These are phyloP conservation scores for Lasioglossum malachurum DNA, from an alignment of 2,888 invertebrate genomes.

Conservation along the genomic window DNA sequence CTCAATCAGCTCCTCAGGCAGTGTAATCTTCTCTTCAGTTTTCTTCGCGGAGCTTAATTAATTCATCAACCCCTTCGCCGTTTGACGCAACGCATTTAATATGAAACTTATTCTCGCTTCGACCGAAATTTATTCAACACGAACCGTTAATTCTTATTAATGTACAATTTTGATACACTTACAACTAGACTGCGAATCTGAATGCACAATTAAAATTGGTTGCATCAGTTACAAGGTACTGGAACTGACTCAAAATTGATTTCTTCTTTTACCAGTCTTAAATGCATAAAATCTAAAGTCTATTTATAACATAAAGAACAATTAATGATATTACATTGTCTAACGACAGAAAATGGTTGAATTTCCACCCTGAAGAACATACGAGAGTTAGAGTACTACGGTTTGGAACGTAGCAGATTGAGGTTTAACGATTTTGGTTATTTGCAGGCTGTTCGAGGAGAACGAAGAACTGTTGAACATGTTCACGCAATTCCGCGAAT, in stretches of 20 bases:
- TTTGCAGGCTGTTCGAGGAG: constrained; percentile 93
- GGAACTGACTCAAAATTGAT: no score
- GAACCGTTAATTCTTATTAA: neutral
- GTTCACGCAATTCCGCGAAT: constrained; percentile 93
- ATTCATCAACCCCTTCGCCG: neutral
- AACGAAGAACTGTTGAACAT: constrained; percentile 91
- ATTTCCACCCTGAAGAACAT: neutral
- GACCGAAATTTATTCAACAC: neutral
- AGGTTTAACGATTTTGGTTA: neutral
- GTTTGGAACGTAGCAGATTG: neutral
- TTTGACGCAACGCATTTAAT: neutral
- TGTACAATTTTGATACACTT: neutral
- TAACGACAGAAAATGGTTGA: neutral
- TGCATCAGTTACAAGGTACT: no score
- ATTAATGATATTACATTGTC: neutral
- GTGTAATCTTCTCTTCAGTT: constrained; percentile 12
- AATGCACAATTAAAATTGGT: no score
- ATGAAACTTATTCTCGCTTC: neutral
- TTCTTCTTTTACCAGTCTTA: no score
- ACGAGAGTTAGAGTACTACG: neutral
- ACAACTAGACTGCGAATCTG: no score
- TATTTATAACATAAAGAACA: neutral
- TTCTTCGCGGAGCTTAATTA: constrained; percentile 5
- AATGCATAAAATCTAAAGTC: no score
- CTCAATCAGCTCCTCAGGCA: constrained; percentile 6